These are phyloP conservation scores for Epistrophella euchroma DNA, from an alignment of 2,888 invertebrate genomes.

Conservation along the genomic window DNA sequence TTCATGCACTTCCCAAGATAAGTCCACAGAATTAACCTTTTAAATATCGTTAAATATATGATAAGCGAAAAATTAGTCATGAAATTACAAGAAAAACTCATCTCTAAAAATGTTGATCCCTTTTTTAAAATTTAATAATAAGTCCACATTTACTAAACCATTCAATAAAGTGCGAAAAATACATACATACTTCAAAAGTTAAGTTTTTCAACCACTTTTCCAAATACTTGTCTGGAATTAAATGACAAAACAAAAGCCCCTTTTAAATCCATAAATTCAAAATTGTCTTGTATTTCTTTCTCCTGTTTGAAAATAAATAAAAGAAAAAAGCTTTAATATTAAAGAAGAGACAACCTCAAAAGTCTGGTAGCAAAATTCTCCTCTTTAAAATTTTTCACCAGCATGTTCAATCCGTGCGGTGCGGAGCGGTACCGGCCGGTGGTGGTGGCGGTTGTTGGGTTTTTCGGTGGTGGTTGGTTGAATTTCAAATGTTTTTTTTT, in stretches of 20 bases:
- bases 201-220: conserved; percentile 2
- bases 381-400: conserved; percentile 61
- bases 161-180: background rate
- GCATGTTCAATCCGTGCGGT: conserved; percentile 35
- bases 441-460: background rate
- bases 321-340: conserved; percentile 67
- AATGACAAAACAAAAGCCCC: conserved; percentile 4
- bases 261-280: background rate
- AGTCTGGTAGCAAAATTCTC: conserved; percentile 14
- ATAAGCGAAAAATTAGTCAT: too few relatives aligned
- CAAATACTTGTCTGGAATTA: background rate
- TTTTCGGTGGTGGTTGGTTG: conserved; percentile 35
- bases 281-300: conserved; percentile 21
- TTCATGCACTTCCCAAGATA: too few relatives aligned
- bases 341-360: conserved; percentile 36
- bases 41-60: too few relatives aligned
- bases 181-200: conserved; percentile 7
- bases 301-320: conserved; percentile 2
- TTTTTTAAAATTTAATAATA: background rate
- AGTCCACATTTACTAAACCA: background rate
- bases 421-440: too few relatives aligned
- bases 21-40: too few relatives aligned
- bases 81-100: background rate
- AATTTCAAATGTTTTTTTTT: conserved; percentile 53
- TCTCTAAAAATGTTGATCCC: background rate